Conservation (phyloP, 2,797 vertebrate genomes). For the Liparis tanakae region DNA sequence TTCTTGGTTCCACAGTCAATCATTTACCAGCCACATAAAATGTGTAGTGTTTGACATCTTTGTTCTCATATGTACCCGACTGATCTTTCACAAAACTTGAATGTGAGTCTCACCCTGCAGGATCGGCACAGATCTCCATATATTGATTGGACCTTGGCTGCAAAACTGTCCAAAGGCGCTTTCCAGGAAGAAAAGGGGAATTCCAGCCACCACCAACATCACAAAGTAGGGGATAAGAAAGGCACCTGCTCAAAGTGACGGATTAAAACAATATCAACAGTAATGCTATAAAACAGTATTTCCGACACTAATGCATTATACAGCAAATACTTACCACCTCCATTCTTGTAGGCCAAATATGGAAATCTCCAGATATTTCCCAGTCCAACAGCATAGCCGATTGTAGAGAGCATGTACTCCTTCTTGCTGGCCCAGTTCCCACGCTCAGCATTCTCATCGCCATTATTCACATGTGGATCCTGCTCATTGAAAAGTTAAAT, state of each 20-base stretch:
- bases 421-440: constrained; percentile 93
- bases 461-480: constrained; percentile 65
- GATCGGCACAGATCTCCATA: constrained; percentile 81
- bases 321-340: constrained; percentile 85
- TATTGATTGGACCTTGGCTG: constrained; percentile 83
- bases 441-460: constrained; percentile 86
- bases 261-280: background rate
- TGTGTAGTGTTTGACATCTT: constrained; percentile 5
- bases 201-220: constrained; percentile 79
- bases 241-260: constrained; percentile 66
- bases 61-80: background rate
- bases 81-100: background rate
- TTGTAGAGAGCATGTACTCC: constrained; percentile 93
- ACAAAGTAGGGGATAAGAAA: constrained; percentile 82
- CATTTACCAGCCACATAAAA: constrained; percentile 29
- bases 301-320: background rate
- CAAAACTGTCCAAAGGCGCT: constrained; percentile 83
- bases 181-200: constrained; percentile 84
- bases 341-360: constrained; percentile 93
- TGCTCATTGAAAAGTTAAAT: constrained; percentile 35
- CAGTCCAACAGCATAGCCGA: constrained; percentile 95
- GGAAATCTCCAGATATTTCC: constrained; percentile 98
- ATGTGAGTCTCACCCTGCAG: constrained; percentile 75
- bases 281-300: background rate
- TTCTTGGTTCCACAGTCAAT: constrained; percentile 12